Conservation (phyloP, 2,888 invertebrate species). For the Eristalinus aeneus region DNA sequence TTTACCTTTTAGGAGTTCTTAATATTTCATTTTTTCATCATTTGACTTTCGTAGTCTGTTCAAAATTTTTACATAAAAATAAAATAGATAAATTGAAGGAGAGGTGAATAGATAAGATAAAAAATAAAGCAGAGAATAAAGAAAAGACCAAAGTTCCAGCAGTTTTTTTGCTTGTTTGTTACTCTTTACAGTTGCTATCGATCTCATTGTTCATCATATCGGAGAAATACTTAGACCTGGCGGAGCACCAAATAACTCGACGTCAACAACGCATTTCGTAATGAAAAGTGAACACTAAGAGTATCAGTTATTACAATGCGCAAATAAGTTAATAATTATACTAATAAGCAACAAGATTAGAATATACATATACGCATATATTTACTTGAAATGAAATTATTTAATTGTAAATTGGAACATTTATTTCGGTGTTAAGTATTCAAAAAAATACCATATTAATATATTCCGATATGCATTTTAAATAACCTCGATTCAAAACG, state of each 20-base stretch:
- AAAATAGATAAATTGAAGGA: constrained; percentile 31
- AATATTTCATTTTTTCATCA: constrained; percentile 52
- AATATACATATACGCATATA: background rate
- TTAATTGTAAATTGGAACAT: background rate
- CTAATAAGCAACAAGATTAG: background rate
- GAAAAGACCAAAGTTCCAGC: constrained; percentile 70
- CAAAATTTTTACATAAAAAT: constrained; percentile 3
- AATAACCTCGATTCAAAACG: background rate
- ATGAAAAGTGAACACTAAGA: constrained; percentile 69
- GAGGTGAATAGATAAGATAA: constrained; percentile 4
- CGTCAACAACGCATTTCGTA: constrained; percentile 77
- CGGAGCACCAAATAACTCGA: constrained; percentile 81
- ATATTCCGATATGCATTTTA: background rate
- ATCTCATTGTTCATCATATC: constrained; percentile 99
- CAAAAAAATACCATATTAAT: background rate
- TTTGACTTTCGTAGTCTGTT: constrained; percentile 30
- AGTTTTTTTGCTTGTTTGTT: constrained; percentile 75
- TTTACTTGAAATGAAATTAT: background rate
- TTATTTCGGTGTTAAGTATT: background rate
- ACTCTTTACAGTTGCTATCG: constrained; percentile 98
- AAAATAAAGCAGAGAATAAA: constrained; percentile 60
- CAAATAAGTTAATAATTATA: constrained; percentile 18
- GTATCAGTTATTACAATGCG: constrained; percentile 9
- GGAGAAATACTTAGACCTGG: constrained; percentile 93
- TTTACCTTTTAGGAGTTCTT: constrained; percentile 31